Evolutionary conservation across 1,140 invertebrate species (phyloP).

Genomic region (Drosophila murphyi): DNA sequence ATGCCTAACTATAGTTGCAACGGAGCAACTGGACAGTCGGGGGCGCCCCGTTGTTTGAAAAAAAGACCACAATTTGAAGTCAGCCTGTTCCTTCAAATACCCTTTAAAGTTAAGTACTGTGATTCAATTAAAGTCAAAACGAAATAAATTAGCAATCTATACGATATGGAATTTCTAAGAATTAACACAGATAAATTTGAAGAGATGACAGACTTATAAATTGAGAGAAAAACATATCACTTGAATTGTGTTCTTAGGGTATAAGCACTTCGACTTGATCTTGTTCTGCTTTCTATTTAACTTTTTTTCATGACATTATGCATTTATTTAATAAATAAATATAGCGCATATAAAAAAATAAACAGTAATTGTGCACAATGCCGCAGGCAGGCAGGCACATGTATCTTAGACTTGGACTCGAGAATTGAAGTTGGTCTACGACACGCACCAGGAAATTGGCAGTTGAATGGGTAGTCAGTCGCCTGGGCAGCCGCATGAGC

Average conservation of each 20-base stretch:
- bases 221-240: too few species aligned
- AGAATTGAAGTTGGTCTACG: conserved; percentile 25
- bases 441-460: conserved; percentile 76
- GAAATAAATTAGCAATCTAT: too few species aligned
- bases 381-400: conserved; percentile 29
- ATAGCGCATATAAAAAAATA: conserved; percentile 40
- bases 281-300: conserved; percentile 14
- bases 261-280: not conserved
- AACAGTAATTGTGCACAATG: conserved; percentile 52
- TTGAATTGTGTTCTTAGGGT: conserved; percentile 5
- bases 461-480: conserved; percentile 58
- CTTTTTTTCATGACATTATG: conserved; percentile 68
- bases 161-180: too few species aligned
- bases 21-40: conserved; percentile 6
- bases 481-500: conserved; percentile 14
- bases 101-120: not conserved
- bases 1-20: conserved; percentile 35
- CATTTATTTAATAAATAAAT: conserved; percentile 83
- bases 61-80: conserved; percentile 3
- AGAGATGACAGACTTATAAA: too few species aligned
- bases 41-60: conserved; percentile 24
- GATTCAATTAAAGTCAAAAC: too few species aligned
- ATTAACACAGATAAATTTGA: too few species aligned
- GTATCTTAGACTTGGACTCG: conserved; percentile 11
- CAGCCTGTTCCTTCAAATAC: conserved; percentile 1